Evolutionary conservation across 1,140 invertebrate species (phyloP), one percentile per base, ranked within the genome.

Genomic region (Himalopsyche phryganea): DNA sequence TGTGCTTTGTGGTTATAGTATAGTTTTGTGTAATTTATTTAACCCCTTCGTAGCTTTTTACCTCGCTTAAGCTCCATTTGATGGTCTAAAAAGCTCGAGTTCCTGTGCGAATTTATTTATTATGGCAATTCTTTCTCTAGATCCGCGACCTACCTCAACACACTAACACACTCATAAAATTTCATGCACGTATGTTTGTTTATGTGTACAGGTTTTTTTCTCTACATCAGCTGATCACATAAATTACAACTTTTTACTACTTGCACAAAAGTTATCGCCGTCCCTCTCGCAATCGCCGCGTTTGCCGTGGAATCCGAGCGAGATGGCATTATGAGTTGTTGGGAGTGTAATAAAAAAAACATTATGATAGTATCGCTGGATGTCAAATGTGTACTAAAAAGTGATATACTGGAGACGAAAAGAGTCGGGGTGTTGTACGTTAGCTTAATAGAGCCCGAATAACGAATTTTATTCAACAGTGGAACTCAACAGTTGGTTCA

Each of bases 161-260:
- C 23, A 28, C 23, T 9, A 28, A 28, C 23, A 28, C 23, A 28
- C 23, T 3, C 23, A 28, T 28, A 28, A 28, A 28, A 17, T 46
- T 15, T 46, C 44, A 32, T 28, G 10, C 19, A 9, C 13, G 14
- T 17, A 13, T 18, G 13, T 17, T 11, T 50, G 15, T 56, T 18
- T 44, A 42, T 55, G 32, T 45, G 44, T 47, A 55, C 52, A 55
- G 47, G 41, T 58, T 62, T 58, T 62, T 38, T 46, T 53, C 46
- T 46, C 28, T 36, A 49, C 61, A 28, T 58, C 61, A 63, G 61
- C 55, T 63, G 61, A 63, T 63, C 61, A 55, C 56, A 63, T 63
- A 63, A 63, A 63, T 63, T 58, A 63, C 61, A 50, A 58, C 47
- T 58, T 63, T 28, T 63, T 63, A 63, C 50, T 63, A 53, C 61